phyloP scores from a whole-genome alignment of 2,888 invertebrate species.

The Drosophila nigritarsus region DNA sequence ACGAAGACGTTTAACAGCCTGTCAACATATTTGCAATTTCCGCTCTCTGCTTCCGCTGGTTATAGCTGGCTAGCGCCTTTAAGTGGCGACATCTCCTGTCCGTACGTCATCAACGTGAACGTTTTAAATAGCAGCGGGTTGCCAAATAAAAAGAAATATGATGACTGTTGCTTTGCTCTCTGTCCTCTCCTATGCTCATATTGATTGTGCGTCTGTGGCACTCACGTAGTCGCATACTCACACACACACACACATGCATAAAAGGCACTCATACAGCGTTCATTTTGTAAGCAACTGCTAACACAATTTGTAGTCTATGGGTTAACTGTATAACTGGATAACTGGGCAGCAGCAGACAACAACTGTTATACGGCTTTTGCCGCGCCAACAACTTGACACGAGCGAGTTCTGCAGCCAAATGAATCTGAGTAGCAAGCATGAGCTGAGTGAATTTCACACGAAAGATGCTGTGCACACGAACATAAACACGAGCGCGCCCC shows the following conservation, averaged over 20 bases:
- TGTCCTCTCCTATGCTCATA: constrained; percentile 29
- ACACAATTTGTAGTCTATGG: constrained; percentile 62
- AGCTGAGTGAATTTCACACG: constrained; percentile 48
- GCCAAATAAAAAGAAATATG: constrained; percentile 39
- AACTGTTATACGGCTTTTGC: constrained; percentile 21
- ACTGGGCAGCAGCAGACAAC: constrained; percentile 24
- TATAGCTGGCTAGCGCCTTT: constrained; percentile 48
- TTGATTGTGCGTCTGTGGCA: constrained; percentile 62
- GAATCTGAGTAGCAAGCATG: constrained; percentile 65
- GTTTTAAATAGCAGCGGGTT: constrained; percentile 49
- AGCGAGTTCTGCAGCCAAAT: constrained; percentile 82
- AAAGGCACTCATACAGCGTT: constrained; percentile 14
- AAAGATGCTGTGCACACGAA: constrained; percentile 77
- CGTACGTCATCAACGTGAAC: constrained; percentile 37
- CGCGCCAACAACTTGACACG: constrained; percentile 76
- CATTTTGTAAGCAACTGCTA: constrained; percentile 48
- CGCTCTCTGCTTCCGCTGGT: constrained; percentile 63
- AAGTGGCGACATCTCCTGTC: constrained; percentile 62
- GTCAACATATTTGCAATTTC: constrained; percentile 77
- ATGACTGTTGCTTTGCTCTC: constrained; percentile 67
- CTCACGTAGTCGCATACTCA: constrained; percentile 19
- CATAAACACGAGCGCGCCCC: constrained; percentile 17
- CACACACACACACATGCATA: constrained; percentile 26
- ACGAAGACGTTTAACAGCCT: constrained; percentile 6
- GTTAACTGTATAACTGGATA: constrained; percentile 56